Evolutionary conservation across 2,888 invertebrate species (phyloP), one percentile per base, ranked within the genome.

Genomic region (Eurytoma adleriae): DNA sequence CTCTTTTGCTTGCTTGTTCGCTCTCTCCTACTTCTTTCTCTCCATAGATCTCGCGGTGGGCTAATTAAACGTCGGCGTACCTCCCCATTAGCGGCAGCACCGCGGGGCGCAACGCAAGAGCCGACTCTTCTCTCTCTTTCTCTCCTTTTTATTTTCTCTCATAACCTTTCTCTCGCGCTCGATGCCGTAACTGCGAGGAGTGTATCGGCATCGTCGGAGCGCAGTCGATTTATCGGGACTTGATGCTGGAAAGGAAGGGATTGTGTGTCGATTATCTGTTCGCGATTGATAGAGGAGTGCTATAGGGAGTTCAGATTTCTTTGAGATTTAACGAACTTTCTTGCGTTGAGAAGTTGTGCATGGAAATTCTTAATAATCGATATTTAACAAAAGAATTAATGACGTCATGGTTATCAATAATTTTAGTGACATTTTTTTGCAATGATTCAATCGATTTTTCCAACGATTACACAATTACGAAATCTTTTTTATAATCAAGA

Each of bases 31-130:
- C 40, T 40, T 40, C 40, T 40, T 40, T 40, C 62, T 75, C 77
- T 85, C 84, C 85, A 85, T 87, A 85, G 85, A 87, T 87, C 84
- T 85, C 85, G 83, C 83, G 84, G 83, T 81, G 82, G 84, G 85
- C 86, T 86, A 87, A 87, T 87, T 86, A 86, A 87, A 85, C 84
- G 84, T 85, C 86, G 86, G 82, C 83, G 86, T 86, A 85, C 85
- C 85, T 84, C 85, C 85, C 88, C 84, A 86, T 88, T 87, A 87
- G 85, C 83, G 70, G 84, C 85, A 81, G 83, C 84, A 83, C 82
- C 84, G 83, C 82, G 82, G 84, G 83, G 84, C 77, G 83, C 84
- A 83, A 57, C 67, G 79, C 54, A 40, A 52, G 50, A 57, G 66
- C 20, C 48, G 20, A 56, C 20, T 67, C 67, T 72, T 62, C 72